Evolutionary conservation across 2,888 invertebrate genomes (phyloP).

Genomic region (Tiliacea citrago): DNA sequence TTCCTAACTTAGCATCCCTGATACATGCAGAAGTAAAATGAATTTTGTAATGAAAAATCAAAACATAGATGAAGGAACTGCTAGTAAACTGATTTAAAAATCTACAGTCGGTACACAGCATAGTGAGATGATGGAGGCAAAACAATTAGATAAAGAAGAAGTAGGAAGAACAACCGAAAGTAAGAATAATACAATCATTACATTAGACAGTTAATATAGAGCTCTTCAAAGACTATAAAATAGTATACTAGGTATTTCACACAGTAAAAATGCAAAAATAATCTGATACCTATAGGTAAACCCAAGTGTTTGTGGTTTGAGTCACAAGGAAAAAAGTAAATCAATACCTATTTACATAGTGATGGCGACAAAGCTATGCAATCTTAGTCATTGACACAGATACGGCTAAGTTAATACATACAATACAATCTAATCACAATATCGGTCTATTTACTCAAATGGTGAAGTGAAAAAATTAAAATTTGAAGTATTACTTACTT

Average conservation of each 20-base stretch:
- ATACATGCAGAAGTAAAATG: background rate
- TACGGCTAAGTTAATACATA: constrained; percentile 28
- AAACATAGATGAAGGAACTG: background rate
- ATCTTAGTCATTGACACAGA: constrained; percentile 51
- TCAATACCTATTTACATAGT: constrained; percentile 33
- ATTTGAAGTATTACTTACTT: background rate
- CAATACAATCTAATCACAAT: constrained; percentile 36
- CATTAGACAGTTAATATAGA: background rate
- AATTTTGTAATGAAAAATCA: background rate
- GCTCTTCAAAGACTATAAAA: background rate
- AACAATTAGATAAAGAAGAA: background rate
- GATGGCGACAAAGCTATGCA: constrained; percentile 29
- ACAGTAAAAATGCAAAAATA: constrained; percentile 7
- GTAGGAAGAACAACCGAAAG: background rate
- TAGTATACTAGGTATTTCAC: background rate
- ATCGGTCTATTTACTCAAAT: constrained; percentile 27
- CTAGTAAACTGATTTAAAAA: background rate
- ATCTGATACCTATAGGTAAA: constrained; percentile 26
- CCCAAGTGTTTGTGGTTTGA: constrained; percentile 31
- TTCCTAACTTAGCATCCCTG: no score
- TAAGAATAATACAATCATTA: background rate
- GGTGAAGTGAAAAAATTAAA: background rate
- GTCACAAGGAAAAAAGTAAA: constrained; percentile 53
- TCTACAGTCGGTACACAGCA: background rate
- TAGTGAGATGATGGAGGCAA: no score